phyloP scores from a whole-genome alignment of 92 coral and sea anemone species.

The Zoanthus gigantus region DNA sequence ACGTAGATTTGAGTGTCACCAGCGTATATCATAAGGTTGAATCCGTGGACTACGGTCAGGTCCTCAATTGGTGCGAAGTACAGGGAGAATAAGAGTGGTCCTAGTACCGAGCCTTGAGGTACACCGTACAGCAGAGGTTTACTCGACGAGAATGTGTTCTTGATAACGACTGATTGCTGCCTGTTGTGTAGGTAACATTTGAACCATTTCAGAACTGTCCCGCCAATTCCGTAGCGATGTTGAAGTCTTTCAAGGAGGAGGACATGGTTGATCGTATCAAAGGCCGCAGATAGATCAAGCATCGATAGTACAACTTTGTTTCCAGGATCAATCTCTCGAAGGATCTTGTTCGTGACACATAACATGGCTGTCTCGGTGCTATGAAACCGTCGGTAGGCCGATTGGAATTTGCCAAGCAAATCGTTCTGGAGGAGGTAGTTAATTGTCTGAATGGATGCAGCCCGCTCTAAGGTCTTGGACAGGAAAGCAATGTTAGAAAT shows the following conservation, averaged over 20 bases:
- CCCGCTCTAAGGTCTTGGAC: conserved; percentile 12
- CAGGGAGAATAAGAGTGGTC: background rate
- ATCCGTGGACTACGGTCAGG: background rate
- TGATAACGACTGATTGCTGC: conserved; percentile 11
- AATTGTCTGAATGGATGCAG: conserved; percentile 18
- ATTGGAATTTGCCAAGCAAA: conserved; percentile 11
- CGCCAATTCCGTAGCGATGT: conserved; percentile 18
- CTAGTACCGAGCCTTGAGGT: too few relatives aligned
- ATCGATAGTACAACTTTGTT: background rate
- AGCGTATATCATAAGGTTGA: conserved; percentile 1
- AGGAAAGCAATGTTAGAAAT: conserved; percentile 32
- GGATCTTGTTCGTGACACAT: background rate
- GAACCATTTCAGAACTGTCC: conserved; percentile 11
- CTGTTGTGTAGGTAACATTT: conserved; percentile 5
- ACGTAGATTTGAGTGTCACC: conserved; percentile 5
- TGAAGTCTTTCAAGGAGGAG: background rate
- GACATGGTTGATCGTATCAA: background rate
- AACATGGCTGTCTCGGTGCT: conserved; percentile 20
- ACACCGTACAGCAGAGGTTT: conserved; percentile 1
- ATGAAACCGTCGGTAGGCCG: conserved; percentile 13
- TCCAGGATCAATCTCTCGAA: background rate
- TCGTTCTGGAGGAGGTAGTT: background rate
- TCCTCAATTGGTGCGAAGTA: conserved; percentile 4
- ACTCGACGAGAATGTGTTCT: background rate
- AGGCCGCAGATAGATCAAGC: too few relatives aligned